These are phyloP conservation scores for Chironomus tentans DNA, from an alignment of 2,888 invertebrate genomes.

Conservation along the genomic window DNA sequence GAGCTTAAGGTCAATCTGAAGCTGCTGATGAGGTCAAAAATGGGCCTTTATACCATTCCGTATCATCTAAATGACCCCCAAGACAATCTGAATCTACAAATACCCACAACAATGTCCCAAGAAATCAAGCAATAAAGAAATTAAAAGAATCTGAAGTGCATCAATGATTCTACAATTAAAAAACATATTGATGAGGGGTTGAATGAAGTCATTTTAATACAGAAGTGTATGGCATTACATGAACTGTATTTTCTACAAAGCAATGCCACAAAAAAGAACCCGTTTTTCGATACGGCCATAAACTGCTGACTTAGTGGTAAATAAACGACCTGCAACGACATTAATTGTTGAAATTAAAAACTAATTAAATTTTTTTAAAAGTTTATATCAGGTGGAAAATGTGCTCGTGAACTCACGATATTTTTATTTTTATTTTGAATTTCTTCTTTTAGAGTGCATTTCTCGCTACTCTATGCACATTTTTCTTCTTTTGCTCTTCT, in stretches of 20 bases:
- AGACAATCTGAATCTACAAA: too few relatives aligned
- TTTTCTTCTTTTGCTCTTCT: too few relatives aligned
- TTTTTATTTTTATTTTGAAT: neutral
- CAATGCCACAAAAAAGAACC: neutral
- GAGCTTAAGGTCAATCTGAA: too few relatives aligned
- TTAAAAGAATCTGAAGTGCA: too few relatives aligned
- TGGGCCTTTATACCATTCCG: too few relatives aligned
- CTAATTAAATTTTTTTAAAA: neutral
- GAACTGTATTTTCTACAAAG: too few relatives aligned
- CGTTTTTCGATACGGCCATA: neutral
- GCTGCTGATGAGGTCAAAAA: too few relatives aligned
- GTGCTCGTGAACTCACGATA: neutral
- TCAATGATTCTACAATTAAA: too few relatives aligned
- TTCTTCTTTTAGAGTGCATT: neutral
- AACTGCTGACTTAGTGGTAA: neutral
- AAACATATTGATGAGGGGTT: neutral
- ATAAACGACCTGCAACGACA: neutral
- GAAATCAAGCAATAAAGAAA: too few relatives aligned
- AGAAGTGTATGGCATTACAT: neutral
- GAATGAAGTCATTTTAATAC: constrained; percentile 10
- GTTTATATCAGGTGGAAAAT: neutral
- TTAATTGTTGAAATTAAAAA: constrained; percentile 11
- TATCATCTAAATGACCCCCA: too few relatives aligned
- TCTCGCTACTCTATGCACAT: too few relatives aligned
- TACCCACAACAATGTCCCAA: too few relatives aligned